Evolutionary conservation across 2,888 invertebrate genomes (phyloP), one percentile per base, ranked within the genome.

Genomic region (Rhamnusium bicolor): DNA sequence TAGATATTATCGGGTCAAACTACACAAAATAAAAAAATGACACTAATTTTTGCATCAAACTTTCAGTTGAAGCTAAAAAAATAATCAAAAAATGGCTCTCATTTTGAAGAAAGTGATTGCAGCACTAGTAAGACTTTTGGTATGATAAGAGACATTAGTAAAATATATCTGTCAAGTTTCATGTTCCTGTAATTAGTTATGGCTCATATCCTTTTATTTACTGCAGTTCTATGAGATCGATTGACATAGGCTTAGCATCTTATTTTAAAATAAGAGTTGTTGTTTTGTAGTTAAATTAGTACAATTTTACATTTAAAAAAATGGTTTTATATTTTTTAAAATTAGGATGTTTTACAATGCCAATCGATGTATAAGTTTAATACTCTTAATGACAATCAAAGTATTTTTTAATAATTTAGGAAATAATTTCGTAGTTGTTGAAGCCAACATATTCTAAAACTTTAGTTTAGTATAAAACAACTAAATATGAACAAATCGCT

Each of bases 381-480:
- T 32, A 65, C 29, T 65, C 51, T 24, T 53, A 65, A 65, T 29
- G 65, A 65, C 65, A 65, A 65, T 65, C 65, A 65, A 51, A 65
- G 27, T 40, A 53, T 27, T 29, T 63, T 65, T 51, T 32, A 47
- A 51, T 65, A 58, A 58, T 58, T 58, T 58, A 58, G 27, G 16
- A 21, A 24, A 65, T 29, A 53, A 32, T 19, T 32, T 53, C 10
- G 21, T 54, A 63, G 16, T 63, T 61, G n/a, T 61, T 47, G 24
- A 51, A 40, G 40, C 40, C 40, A n/a, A 40, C 2, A 40, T 40
- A 40, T 40, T 47, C 29, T 16, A 65, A 27, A 32, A 49, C 6
- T 19, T 61, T 61, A 40, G 8, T 47, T 61, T 63, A 63, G 62
- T 27, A 19, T 53, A 53, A 51, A 2, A 29, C 27, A 7, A n/a